phyloP scores from a whole-genome alignment of 2,113 vertebrate species.

The Amphiprion ocellaris region DNA sequence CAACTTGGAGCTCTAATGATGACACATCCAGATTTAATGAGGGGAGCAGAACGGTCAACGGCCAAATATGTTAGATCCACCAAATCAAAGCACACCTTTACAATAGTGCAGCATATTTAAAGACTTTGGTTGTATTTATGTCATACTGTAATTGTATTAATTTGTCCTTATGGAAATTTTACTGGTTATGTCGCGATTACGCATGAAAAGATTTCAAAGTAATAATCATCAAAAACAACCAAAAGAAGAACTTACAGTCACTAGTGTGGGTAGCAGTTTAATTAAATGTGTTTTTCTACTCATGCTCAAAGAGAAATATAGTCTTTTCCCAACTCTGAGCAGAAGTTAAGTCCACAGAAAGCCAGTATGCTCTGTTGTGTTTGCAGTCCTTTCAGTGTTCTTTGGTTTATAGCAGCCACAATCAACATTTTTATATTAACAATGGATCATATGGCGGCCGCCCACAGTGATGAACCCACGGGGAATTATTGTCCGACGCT shows the following conservation, averaged over 20 bases:
- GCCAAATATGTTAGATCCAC: conserved; percentile 33
- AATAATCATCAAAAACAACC: background rate
- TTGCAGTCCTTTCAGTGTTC: background rate
- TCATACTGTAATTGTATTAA: background rate
- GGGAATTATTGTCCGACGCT: background rate
- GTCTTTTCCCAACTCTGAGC: too few species aligned
- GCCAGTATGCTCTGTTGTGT: background rate
- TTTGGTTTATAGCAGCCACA: background rate
- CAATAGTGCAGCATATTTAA: conserved; percentile 9
- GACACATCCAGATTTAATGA: conserved; percentile 71
- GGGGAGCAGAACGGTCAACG: conserved; percentile 47
- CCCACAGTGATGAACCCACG: background rate
- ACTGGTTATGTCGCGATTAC: too few species aligned
- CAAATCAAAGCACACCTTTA: conserved; percentile 25
- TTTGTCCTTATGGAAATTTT: background rate
- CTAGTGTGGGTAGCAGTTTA: too few species aligned
- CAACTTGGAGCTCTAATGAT: conserved; percentile 65
- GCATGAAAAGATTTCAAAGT: background rate
- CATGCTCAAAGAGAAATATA: too few species aligned
- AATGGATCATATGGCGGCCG: background rate
- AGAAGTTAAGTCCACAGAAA: too few species aligned
- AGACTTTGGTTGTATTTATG: background rate
- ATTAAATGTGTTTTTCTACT: too few species aligned
- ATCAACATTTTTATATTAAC: background rate
- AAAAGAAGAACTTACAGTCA: background rate